phyloP scores from a whole-genome alignment of 2,888 invertebrate species.

The Oxycera nigricornis region DNA sequence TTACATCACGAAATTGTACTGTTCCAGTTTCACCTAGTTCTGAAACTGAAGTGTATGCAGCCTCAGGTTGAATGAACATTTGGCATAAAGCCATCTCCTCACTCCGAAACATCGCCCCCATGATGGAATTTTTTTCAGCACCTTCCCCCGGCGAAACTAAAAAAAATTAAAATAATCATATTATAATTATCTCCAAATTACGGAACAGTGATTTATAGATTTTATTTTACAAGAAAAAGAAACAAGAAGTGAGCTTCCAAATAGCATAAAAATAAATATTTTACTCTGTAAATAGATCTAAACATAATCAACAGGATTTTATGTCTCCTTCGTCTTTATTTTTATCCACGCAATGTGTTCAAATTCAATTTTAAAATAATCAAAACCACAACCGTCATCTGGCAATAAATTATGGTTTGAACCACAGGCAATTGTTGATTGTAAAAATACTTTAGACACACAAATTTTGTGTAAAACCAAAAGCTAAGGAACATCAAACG shows the following conservation, averaged over 20 bases:
- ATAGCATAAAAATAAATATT: not conserved
- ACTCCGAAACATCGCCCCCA: constrained; percentile 87
- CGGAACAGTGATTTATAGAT: too few relatives aligned
- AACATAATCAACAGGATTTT: too few relatives aligned
- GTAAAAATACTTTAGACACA: not conserved
- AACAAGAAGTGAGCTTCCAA: not conserved
- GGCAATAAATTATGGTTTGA: too few relatives aligned
- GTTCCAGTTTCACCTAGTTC: constrained; percentile 93
- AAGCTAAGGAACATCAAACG: too few relatives aligned
- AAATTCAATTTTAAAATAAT: not conserved
- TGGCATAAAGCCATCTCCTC: constrained; percentile 93
- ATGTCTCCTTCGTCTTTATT: too few relatives aligned
- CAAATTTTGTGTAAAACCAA: not conserved
- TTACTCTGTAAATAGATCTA: not conserved
- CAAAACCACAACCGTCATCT: not conserved
- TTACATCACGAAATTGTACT: constrained; percentile 95
- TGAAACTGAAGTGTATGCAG: constrained; percentile 91
- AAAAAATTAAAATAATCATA: constrained; percentile 19
- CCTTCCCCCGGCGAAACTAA: constrained; percentile 42
- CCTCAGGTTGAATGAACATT: constrained; percentile 94
- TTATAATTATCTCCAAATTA: too few relatives aligned
- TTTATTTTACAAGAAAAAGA: not conserved
- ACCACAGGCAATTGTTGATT: too few relatives aligned
- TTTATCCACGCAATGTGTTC: not conserved
- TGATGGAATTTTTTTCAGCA: constrained; percentile 53